Percentiles rank a stretch among this genome's conserved stretches.
phyloP scores from a whole-genome alignment of 2,113 vertebrate genomes.

The Diglossa brunneiventris region DNA sequence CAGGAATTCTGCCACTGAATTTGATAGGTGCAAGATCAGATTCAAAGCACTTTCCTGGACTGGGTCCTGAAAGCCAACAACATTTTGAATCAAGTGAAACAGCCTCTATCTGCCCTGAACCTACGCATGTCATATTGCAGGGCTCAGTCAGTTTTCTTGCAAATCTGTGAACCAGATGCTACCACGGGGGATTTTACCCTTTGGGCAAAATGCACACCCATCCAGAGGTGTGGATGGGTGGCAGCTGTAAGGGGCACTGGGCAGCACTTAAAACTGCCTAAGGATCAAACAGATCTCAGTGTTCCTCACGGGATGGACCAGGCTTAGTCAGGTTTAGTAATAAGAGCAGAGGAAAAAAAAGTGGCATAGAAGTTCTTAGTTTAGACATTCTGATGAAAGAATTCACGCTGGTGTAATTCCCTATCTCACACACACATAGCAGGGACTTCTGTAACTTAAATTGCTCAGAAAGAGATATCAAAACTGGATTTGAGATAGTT shows the following conservation, averaged over 20 bases:
- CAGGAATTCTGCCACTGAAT: slow-evolving; percentile 3
- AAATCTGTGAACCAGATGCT: background rate
- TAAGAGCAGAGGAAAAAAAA: background rate
- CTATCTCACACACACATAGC: background rate
- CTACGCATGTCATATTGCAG: background rate
- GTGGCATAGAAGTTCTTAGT: background rate
- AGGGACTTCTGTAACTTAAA: background rate
- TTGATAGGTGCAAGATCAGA: background rate
- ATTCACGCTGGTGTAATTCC: background rate
- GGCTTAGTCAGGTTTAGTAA: background rate
- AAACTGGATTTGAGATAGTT: background rate
- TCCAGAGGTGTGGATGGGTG: background rate
- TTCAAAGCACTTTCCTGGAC: slow-evolving; percentile 9
- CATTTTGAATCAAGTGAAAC: background rate
- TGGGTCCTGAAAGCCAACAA: background rate
- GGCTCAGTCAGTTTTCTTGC: background rate
- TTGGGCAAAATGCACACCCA: background rate
- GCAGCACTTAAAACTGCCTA: background rate
- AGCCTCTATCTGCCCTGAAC: background rate
- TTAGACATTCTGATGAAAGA: background rate
- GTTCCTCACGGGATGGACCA: background rate
- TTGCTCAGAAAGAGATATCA: background rate
- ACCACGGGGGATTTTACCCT: background rate
- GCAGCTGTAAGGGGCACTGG: background rate
- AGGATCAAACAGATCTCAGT: background rate